Base-by-base conservation (phyloP, 2,797 vertebrate genomes). In the Carcharodon carcharias region DNA sequence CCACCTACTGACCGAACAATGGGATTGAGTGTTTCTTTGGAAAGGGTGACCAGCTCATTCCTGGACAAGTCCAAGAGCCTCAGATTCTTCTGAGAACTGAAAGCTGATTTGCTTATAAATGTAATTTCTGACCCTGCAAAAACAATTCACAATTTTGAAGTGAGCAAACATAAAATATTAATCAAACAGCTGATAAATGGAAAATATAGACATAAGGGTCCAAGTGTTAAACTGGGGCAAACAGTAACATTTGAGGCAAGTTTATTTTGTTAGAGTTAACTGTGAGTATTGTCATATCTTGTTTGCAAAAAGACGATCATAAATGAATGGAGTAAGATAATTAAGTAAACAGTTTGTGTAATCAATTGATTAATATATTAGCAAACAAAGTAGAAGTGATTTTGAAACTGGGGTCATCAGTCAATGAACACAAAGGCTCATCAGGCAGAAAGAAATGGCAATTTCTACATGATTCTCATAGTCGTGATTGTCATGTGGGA, bases 51-150 rank as follows among this genome's bases (percentile, higher is more conserved):
- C 0, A 95, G 94, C 6, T 77, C 28, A 56, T 95, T 95, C 94
- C 94, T n/a, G 18, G 94, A 95, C 50, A 95, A 56, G 69, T 95
- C 94, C 71, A 95, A 56, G 31, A 77, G 45, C 7, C 71, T 73
- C 28, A 95, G 50, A 45, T 95, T 77, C 50, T 95, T 95, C 50
- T 95, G 94, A 54, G 94, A 95, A 6, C 28, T 73, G 69, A 95
- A 95, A 50, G 94, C 94, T 77, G 94, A 56, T 95, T 95, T 95
- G 69, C 94, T 95, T 31, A 95, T 95, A 77, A 77, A 95, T 58
- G 94, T 77, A 56, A 95, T 95, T 54, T 69, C 58, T 3, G 69
- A 95, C 12, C 94, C 94, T 95, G 94, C 28, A 95, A 95, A 35
- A 73, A 95, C 50, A 95, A 56, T 35, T 56, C 28, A 73, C 12